Conservation (phyloP, 2,797 vertebrate species). For the Petrocephalus sullivani region DNA sequence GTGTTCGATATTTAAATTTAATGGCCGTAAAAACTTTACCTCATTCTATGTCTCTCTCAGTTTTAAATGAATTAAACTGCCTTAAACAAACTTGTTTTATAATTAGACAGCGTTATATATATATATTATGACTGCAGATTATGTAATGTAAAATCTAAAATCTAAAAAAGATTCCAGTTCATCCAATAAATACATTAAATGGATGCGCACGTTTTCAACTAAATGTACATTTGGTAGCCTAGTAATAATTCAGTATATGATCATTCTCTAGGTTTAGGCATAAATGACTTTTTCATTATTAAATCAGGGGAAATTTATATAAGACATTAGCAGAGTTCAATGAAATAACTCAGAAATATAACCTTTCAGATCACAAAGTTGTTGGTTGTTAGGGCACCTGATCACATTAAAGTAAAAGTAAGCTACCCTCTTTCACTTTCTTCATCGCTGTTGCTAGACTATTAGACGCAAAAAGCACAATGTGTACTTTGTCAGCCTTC, state of each 20-base stretch:
- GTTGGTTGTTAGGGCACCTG: neutral
- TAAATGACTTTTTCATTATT: neutral
- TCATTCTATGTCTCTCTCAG: neutral
- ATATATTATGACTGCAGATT: neutral
- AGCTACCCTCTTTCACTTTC: neutral
- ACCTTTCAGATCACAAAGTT: neutral
- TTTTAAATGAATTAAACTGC: neutral
- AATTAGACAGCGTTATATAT: neutral
- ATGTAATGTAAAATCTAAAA: neutral
- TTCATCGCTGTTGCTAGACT: neutral
- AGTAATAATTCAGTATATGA: neutral
- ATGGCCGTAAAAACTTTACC: neutral
- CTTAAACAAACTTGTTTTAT: neutral
- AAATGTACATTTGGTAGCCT: neutral
- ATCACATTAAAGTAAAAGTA: neutral
- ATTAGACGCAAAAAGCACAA: neutral
- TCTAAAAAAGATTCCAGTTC: neutral
- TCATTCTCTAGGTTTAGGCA: neutral
- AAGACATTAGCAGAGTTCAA: neutral
- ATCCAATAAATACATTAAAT: neutral
- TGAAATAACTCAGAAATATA: neutral
- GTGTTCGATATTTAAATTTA: neutral
- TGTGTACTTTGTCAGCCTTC: neutral
- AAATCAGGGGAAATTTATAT: neutral
- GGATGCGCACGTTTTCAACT: neutral